Evolutionary conservation across 1,140 invertebrate species (phyloP).

Genomic region (Pseudobourletiella spinata): DNA sequence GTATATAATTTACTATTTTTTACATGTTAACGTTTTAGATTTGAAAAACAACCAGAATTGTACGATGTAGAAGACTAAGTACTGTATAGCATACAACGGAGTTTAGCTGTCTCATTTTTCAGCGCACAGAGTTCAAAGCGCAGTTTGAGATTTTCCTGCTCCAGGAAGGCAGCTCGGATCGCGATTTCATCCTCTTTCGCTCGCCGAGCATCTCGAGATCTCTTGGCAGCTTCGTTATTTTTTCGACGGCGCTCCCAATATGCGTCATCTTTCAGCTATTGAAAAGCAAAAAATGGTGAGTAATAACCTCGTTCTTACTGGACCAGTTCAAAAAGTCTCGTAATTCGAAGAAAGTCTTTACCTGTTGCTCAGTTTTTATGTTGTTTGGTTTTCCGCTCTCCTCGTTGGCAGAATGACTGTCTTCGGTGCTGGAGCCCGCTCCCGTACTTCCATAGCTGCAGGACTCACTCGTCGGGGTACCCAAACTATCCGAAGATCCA

Average conservation of each 20-base stretch:
- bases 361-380: slow-evolving; percentile 35
- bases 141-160: slow-evolving; percentile 65
- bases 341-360: too few species aligned
- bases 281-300: background rate
- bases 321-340: too few species aligned
- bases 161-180: slow-evolving; percentile 72
- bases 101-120: slow-evolving; percentile 51
- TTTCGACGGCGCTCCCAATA: slow-evolving; percentile 81
- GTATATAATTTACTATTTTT: too few species aligned
- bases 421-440: slow-evolving; percentile 18
- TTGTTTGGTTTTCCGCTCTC: slow-evolving; percentile 11
- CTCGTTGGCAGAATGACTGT: slow-evolving; percentile 26
- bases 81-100: slow-evolving; percentile 48
- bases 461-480: background rate
- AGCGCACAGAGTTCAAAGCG: slow-evolving; percentile 52
- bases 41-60: background rate
- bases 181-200: slow-evolving; percentile 88
- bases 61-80: background rate
- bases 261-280: slow-evolving; percentile 57
- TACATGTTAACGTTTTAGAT: too few species aligned
- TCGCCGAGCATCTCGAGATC: slow-evolving; percentile 78
- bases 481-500: background rate
- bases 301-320: too few species aligned
- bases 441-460: slow-evolving; percentile 2
- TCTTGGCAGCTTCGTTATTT: slow-evolving; percentile 92